phyloP scores from a whole-genome alignment of 2,888 invertebrate genomes.

The Epsilonema sp. region DNA sequence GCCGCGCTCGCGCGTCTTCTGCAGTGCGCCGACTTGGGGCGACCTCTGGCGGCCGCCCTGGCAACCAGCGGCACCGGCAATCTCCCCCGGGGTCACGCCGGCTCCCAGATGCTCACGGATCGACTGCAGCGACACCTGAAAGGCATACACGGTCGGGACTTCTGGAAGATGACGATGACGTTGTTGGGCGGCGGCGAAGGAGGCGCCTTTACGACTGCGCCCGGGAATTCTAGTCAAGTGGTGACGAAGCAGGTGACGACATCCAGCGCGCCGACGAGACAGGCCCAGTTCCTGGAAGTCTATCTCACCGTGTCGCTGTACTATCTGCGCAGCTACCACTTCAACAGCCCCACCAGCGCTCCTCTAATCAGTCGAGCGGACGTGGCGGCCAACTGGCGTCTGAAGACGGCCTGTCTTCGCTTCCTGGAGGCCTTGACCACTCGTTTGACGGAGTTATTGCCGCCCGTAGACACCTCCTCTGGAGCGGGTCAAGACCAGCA shows the following conservation, averaged over 20 bases:
- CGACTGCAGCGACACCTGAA: too few relatives aligned
- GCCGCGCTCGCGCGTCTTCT: background rate
- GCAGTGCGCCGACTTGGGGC: background rate
- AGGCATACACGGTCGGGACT: too few relatives aligned
- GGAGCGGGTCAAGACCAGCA: too few relatives aligned
- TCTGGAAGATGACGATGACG: too few relatives aligned
- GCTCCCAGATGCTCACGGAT: conserved; percentile 21
- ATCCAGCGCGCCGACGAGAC: background rate
- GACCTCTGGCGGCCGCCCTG: background rate
- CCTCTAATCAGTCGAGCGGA: conserved; percentile 48
- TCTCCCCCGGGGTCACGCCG: too few relatives aligned
- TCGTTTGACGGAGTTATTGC: too few relatives aligned
- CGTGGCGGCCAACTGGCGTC: conserved; percentile 50
- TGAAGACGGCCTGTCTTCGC: conserved; percentile 54
- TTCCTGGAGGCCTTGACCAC: conserved; percentile 34
- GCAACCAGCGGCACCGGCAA: background rate
- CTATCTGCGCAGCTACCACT: conserved; percentile 57
- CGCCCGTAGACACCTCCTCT: too few relatives aligned
- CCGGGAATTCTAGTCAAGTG: too few relatives aligned
- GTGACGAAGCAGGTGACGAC: conserved; percentile 18
- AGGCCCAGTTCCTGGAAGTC: background rate
- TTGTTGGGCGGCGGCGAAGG: too few relatives aligned
- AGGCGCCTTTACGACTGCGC: too few relatives aligned
- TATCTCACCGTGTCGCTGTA: conserved; percentile 38
- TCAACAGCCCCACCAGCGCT: conserved; percentile 47